Evolutionary conservation across 2,888 invertebrate species (phyloP).

Genomic region (Ectemnius lituratus): DNA sequence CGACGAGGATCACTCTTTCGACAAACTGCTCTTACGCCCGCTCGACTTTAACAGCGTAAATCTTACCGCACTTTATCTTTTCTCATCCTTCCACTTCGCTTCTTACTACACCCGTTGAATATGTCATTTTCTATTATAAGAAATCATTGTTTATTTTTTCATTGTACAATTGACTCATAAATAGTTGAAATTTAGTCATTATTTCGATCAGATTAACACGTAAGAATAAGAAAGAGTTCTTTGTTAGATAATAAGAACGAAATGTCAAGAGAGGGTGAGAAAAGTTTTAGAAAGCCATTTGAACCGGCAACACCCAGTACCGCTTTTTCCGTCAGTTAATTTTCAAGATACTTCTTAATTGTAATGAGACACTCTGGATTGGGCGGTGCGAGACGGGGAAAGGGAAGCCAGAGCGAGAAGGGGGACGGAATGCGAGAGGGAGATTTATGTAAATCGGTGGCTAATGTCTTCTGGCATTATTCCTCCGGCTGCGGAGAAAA

Average conservation of each 20-base stretch:
- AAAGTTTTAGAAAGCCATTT: slow-evolving; percentile 63
- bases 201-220: too few relatives aligned
- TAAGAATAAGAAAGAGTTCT: too few relatives aligned
- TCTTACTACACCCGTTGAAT: background rate
- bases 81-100: background rate
- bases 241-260: too few relatives aligned
- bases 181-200: too few relatives aligned
- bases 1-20: slow-evolving; percentile 65
- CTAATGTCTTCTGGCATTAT: slow-evolving; percentile 77
- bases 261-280: slow-evolving; percentile 34
- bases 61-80: slow-evolving; percentile 23
- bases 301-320: slow-evolving; percentile 47
- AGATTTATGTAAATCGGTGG: slow-evolving; percentile 75
- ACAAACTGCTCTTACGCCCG: slow-evolving; percentile 54
- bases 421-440: slow-evolving; percentile 53
- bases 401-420: slow-evolving; percentile 30
- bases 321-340: slow-evolving; percentile 72
- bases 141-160: too few relatives aligned
- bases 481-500: slow-evolving; percentile 53
- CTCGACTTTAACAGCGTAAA: slow-evolving; percentile 36
- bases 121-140: background rate
- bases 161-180: too few relatives aligned
- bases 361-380: slow-evolving; percentile 75
- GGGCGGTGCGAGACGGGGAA: slow-evolving; percentile 49
- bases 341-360: slow-evolving; percentile 76